Evolutionary conservation across 2,888 invertebrate genomes (phyloP).

Genomic region (Nowickia ferox): DNA sequence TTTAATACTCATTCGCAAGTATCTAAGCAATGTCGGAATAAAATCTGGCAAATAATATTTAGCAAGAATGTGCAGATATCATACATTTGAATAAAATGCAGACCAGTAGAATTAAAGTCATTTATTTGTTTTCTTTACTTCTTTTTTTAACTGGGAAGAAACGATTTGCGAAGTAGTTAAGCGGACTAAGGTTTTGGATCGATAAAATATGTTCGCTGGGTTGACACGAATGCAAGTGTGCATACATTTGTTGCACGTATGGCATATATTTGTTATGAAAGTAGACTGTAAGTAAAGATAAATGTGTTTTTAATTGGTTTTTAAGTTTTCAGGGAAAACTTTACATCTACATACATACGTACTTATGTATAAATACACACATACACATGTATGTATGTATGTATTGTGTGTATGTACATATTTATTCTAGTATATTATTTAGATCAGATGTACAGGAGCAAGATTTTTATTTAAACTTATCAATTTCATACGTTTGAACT

Average conservation of each 20-base stretch:
- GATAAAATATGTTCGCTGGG: too few species aligned
- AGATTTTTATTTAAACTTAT: constrained; percentile 49
- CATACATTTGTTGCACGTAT: constrained; percentile 14
- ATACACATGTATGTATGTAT: not conserved
- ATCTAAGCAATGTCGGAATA: too few species aligned
- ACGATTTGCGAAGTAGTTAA: too few species aligned
- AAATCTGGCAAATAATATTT: too few species aligned
- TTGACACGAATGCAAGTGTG: not conserved
- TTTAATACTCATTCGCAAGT: too few species aligned
- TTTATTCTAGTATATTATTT: constrained; percentile 31
- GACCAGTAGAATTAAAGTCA: too few species aligned
- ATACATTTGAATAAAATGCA: too few species aligned
- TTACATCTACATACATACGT: not conserved
- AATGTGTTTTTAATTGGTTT: constrained; percentile 71
- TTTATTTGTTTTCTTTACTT: too few species aligned
- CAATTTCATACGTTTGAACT: constrained; percentile 4
- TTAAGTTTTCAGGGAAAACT: constrained; percentile 65
- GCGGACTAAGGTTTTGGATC: too few species aligned
- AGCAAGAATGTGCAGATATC: too few species aligned
- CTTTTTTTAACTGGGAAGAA: too few species aligned
- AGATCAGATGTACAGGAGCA: constrained; percentile 22
- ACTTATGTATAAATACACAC: too few species aligned
- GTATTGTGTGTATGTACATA: constrained; percentile 21
- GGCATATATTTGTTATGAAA: constrained; percentile 39
- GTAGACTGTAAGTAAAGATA: constrained; percentile 68